Evolutionary conservation across 2,888 invertebrate genomes (phyloP), one percentile per base, ranked within the genome.

Genomic region (Micoletzkya japonica): DNA sequence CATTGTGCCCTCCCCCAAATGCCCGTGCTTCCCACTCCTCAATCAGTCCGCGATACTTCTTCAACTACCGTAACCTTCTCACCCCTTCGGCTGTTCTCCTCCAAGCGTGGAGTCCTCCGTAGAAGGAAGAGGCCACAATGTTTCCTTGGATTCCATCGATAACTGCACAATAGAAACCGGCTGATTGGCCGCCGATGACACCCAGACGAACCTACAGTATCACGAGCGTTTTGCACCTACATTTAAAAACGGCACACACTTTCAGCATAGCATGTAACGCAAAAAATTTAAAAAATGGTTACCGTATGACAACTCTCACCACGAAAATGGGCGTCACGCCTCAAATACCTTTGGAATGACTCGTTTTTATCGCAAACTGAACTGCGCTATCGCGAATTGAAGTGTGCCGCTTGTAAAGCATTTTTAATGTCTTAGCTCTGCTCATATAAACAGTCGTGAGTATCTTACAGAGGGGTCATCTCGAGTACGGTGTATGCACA

Each of bases 181-280:
- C 80, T 1, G 77, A 74, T 59, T 82, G 79, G 7, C 84, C 84
- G 24, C 83, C 84, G 20, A 82, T 75, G 4, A 80, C 76, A 32
- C 84, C 84, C 17, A 84, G 68, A 26, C 81, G 74, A 24, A 72
- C 73, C 70, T 79, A 67, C 37, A 70, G n/a, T n/a, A n/a, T n/a
- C n/a, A n/a, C n/a, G n/a, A n/a, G n/a, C n/a, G n/a, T n/a, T n/a
- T n/a, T n/a, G n/a, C n/a, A n/a, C n/a, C n/a, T n/a, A n/a, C n/a
- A n/a, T n/a, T n/a, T n/a, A n/a, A n/a, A n/a, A n/a, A n/a, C n/a
- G n/a, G n/a, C n/a, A n/a, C n/a, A n/a, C n/a, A n/a, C 20, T 20
- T 44, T 10, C 10, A 20, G 20, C 44, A n/a, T n/a, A n/a, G n/a
- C n/a, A n/a, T n/a, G n/a, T 44, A 14, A 44, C 54, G 14, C 7